Base-by-base conservation (phyloP, 2,113 vertebrate species). In the Melanotaenia duboulayi region DNA sequence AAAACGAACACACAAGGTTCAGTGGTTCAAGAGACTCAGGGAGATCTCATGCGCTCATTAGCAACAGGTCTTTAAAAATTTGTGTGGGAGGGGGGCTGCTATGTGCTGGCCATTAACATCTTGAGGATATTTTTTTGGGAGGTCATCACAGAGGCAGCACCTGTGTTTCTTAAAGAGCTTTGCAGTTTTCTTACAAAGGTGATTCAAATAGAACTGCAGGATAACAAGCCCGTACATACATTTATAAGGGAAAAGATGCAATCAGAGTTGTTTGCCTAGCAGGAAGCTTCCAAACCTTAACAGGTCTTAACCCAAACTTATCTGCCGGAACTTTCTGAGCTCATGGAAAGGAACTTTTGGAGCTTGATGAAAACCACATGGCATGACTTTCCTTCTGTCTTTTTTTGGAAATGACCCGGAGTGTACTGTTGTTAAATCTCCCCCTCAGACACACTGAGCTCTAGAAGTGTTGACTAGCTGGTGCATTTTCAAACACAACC, bases 321-420 rank as follows among this genome's bases (percentile, higher is more conserved):
- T 11, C 20, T 49, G 52, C 74, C 39, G 78, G 62, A 78, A 86
- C 62, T 81, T 57, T 65, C 35, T 58, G 59, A 76, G 59, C 71
- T 76, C 44, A 77, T 63, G 66, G 66, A 80, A 80, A 70, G 37
- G 23, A 79, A 74, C 66, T 73, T 74, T 32, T 74, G 78, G 0
- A 62, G 73, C 23, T 63, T 65, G 74, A 85, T 83, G 75, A 72
- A 81, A 90, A 74, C 83, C 68, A 73, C 50, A 71, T 37, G 40
- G 28, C 57, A 14, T 54, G 50, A 65, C 48, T 61, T 64, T 28
- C 58, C 50, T 64, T 73, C 50, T 64, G 64, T 74, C 67, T 80
- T 80, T 81, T 57, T 69, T 65, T 80, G 61, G 66, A 74, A 65
- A 65, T 74, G 71, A 83, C 72, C 67, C 57, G 52, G 39, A 77